phyloP scores from a whole-genome alignment of 2,113 vertebrate genomes.

The Zosterops pallidus region DNA sequence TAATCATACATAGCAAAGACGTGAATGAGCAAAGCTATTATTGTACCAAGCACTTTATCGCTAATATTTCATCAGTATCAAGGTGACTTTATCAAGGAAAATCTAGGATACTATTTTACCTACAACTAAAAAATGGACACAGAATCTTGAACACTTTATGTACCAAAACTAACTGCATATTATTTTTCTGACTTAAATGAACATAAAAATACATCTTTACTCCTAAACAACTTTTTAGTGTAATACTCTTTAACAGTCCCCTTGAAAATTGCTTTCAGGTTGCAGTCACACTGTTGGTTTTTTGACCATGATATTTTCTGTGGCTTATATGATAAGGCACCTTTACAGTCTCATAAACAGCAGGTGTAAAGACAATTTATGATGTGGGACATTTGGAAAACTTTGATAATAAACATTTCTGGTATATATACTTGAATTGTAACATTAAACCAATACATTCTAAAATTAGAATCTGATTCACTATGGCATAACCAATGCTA shows the following conservation, averaged over 20 bases:
- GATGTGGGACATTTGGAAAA: not conserved
- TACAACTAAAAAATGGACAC: not conserved
- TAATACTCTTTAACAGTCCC: not conserved
- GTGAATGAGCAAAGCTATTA: not conserved
- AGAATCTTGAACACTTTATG: not conserved
- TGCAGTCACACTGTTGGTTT: not conserved
- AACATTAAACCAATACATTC: not conserved
- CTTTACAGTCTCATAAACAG: not conserved
- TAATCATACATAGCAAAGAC: not conserved
- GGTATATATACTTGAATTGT: not conserved
- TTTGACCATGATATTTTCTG: not conserved
- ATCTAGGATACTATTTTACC: not conserved
- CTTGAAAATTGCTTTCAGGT: constrained; percentile 4
- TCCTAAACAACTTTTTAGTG: not conserved
- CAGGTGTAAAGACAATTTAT: not conserved
- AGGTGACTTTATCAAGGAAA: not conserved
- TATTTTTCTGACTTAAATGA: not conserved
- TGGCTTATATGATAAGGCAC: not conserved
- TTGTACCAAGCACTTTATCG: not conserved
- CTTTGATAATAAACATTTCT: not conserved
- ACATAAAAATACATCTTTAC: not conserved
- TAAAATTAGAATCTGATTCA: not conserved
- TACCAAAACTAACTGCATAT: not conserved
- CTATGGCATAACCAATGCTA: not conserved
- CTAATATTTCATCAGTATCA: not conserved